Evolutionary conservation across 1,140 invertebrate genomes (phyloP).

Genomic region (Drosophila punjabiensis): DNA sequence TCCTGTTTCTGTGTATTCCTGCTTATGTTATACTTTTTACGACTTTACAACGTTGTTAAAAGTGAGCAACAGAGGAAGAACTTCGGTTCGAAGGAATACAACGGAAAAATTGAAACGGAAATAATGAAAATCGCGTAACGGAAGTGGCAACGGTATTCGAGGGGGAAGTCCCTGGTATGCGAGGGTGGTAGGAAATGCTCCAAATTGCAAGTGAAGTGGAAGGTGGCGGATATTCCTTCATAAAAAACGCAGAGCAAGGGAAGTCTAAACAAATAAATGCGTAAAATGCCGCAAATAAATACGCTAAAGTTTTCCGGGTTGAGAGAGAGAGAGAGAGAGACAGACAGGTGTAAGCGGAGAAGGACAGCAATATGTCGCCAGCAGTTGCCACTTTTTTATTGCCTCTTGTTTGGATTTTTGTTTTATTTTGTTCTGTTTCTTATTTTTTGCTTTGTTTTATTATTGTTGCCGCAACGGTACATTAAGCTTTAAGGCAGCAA

Average conservation of each 20-base stretch:
- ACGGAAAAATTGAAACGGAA: slow-evolving; percentile 82
- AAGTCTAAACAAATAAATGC: slow-evolving; percentile 84
- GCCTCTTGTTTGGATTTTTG: slow-evolving; percentile 55
- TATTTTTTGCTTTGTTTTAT: slow-evolving; percentile 56
- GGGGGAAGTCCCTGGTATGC: not conserved
- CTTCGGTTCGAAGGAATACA: slow-evolving; percentile 66
- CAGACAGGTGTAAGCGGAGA: slow-evolving; percentile 30
- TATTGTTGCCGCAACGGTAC: slow-evolving; percentile 79
- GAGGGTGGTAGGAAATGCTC: slow-evolving; percentile 34
- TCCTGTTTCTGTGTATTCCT: slow-evolving; percentile 41
- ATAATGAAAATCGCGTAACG: slow-evolving; percentile 84
- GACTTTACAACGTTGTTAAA: slow-evolving; percentile 83
- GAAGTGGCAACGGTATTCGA: slow-evolving; percentile 77
- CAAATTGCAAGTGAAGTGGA: slow-evolving; percentile 57
- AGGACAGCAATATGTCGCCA: slow-evolving; percentile 73
- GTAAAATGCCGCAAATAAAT: slow-evolving; percentile 84
- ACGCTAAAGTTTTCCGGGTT: slow-evolving; percentile 54
- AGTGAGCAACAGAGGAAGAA: slow-evolving; percentile 54
- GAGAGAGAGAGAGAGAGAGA: not conserved
- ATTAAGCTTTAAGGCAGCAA: slow-evolving; percentile 77
- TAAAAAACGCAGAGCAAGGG: slow-evolving; percentile 3
- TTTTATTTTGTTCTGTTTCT: slow-evolving; percentile 27
- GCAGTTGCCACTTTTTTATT: slow-evolving; percentile 69
- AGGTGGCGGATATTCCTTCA: slow-evolving; percentile 35
- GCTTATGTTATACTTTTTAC: slow-evolving; percentile 68